Evolutionary conservation across 1,140 invertebrate genomes (phyloP).

Genomic region (Polyergus mexicanus): DNA sequence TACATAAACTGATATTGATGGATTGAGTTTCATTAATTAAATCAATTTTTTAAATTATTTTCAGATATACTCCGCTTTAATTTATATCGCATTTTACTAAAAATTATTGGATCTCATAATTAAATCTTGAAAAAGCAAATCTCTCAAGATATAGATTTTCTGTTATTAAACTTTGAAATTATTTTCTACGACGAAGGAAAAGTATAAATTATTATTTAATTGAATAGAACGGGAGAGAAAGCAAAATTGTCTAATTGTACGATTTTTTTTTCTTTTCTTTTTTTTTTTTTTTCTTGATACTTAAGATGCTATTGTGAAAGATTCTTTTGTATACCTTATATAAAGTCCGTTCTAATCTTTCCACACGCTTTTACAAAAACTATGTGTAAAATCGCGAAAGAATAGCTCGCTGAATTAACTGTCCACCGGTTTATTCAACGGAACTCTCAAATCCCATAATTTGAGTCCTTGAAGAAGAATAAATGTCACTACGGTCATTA

Average conservation of each 20-base stretch:
- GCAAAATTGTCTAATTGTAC: background rate
- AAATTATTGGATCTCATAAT: too few relatives aligned
- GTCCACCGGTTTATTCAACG: constrained; percentile 14
- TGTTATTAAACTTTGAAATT: background rate
- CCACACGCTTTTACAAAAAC: constrained; percentile 11
- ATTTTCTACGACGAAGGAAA: background rate
- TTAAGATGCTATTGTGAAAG: constrained; percentile 3
- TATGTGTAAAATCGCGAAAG: constrained; percentile 2
- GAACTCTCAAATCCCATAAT: constrained; percentile 28
- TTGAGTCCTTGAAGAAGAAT: constrained; percentile 12
- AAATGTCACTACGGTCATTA: constrained; percentile 20
- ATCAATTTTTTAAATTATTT: background rate
- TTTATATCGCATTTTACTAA: too few relatives aligned
- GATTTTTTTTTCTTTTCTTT: background rate
- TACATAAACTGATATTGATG: background rate
- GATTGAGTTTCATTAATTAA: background rate
- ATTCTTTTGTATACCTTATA: background rate
- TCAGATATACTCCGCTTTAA: too few relatives aligned
- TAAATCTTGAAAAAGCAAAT: too few relatives aligned
- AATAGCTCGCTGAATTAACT: background rate
- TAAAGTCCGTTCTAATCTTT: background rate
- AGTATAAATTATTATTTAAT: constrained; percentile 11
- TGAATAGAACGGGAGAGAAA: background rate
- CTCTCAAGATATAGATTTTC: too few relatives aligned
- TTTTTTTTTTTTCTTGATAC: constrained; percentile 1